Base-by-base conservation (phyloP, 2,888 invertebrate genomes). In the Dorcus parallelipipedus region DNA sequence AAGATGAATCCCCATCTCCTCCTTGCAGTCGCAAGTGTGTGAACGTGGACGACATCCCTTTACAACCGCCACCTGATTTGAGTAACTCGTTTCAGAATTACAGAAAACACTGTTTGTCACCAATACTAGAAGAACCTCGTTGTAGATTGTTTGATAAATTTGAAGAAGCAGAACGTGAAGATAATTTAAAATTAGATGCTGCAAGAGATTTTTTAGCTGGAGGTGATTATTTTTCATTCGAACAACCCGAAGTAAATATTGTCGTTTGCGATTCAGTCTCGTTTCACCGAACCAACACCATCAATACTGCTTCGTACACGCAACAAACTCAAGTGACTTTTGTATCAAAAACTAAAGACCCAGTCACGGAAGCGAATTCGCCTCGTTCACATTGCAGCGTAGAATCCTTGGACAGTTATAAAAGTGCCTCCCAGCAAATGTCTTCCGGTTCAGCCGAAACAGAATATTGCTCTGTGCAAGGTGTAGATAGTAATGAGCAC, bases 11-110 rank as follows among this genome's bases (percentile, higher is more conserved):
- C 14, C 5, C 48, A 23, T 23, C 59, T 38, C 41, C 8, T 26
- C 41, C 5, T 9, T 52, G n/a, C 43, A 54, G 9, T 17, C 26
- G 26, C 26, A 26, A 42, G 17, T 23, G 40, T 69, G 50, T 71
- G 6, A 75, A 77, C 58, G 68, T 75, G 0, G 76, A 77, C 63
- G 76, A 76, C 40, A 76, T 76, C 49, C 75, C 76, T 3, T 64
- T 76, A 38, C 69, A 64, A 54, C 75, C 75, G 17, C 76, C 76
- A 2, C 58, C 62, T 33, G 71, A 73, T 61, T 61, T 71, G 53
- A 47, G 39, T 45, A 40, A 23, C 10, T 38, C 54, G 14, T 26
- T 20, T 1, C 17, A 20, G 9, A 9, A 4, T 38, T 17, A 47
- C 38, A 54, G 38, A 40, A n/a, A 49, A 48, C 33, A 52, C 45